Conservation (phyloP, 2,797 vertebrate genomes). For the Acanthurus tractus region DNA sequence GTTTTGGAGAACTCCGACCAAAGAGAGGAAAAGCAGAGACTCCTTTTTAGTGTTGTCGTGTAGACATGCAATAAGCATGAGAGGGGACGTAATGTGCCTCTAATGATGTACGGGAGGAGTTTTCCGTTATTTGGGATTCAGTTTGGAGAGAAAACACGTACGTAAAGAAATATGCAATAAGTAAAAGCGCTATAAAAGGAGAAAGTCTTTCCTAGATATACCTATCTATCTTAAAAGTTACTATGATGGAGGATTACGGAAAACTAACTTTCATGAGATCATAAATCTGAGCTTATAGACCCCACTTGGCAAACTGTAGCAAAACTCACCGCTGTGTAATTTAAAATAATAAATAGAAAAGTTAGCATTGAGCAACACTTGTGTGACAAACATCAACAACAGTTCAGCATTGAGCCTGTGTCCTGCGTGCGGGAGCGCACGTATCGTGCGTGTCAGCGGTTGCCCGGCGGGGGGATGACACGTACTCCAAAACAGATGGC, state of each 20-base stretch:
- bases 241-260: not conserved
- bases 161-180: accelerated
- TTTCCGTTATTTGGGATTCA: not conserved
- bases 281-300: not conserved
- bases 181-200: not conserved
- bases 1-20: too few species aligned
- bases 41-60: not conserved
- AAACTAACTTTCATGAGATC: not conserved
- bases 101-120: not conserved
- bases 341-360: not conserved
- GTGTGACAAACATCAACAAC: not conserved
- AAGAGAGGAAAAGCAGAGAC: too few species aligned
- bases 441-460: constrained; percentile 17
- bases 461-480: not conserved
- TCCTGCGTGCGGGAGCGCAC: constrained; percentile 42
- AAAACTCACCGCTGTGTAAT: not conserved
- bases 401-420: not conserved
- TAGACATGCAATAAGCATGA: too few species aligned
- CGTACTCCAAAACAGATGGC: constrained; percentile 6
- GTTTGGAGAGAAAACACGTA: not conserved
- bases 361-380: too few species aligned
- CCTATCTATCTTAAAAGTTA: too few species aligned
- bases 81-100: constrained; percentile 34
- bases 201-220: not conserved
- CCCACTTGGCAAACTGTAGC: not conserved